Conservation (phyloP, 2,113 vertebrate species). For the human region DNA sequence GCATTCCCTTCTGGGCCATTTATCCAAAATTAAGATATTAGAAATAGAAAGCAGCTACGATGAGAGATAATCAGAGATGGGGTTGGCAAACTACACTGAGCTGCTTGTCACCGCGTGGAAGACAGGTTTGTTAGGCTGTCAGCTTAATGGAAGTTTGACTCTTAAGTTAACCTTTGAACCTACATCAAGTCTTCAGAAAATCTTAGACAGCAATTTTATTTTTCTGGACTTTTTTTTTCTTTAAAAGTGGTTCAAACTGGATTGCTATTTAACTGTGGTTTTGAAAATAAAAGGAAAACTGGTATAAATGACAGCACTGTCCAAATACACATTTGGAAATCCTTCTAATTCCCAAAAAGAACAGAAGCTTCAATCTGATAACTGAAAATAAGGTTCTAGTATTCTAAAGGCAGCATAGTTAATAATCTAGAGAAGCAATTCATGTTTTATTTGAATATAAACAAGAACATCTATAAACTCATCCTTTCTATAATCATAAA, state of each 20-base stretch:
- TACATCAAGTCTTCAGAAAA: constrained; percentile 73
- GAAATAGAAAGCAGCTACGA: neutral
- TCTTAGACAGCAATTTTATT: constrained; percentile 61
- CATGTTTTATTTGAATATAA: neutral
- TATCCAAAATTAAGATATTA: neutral
- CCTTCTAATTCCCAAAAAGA: neutral
- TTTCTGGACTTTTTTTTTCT: constrained; percentile 46
- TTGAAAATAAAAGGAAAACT: constrained; percentile 70
- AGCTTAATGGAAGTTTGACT: constrained; percentile 13
- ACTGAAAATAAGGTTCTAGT: neutral
- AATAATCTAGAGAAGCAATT: neutral
- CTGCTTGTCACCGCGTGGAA: neutral
- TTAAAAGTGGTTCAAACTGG: constrained; percentile 76
- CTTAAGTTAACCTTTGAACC: constrained; percentile 68
- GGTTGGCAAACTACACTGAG: neutral
- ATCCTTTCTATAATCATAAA: neutral
- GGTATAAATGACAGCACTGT: neutral
- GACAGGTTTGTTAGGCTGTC: neutral
- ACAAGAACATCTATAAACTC: neutral
- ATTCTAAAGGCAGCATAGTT: neutral
- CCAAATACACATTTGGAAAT: constrained; percentile 14
- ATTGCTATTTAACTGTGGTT: constrained; percentile 69
- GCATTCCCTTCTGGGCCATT: neutral
- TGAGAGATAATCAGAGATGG: neutral
- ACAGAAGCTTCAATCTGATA: neutral